These are phyloP conservation scores for Tamandua tetradactyla DNA, from an alignment of 2,797 vertebrate species.

Conservation along the genomic window DNA sequence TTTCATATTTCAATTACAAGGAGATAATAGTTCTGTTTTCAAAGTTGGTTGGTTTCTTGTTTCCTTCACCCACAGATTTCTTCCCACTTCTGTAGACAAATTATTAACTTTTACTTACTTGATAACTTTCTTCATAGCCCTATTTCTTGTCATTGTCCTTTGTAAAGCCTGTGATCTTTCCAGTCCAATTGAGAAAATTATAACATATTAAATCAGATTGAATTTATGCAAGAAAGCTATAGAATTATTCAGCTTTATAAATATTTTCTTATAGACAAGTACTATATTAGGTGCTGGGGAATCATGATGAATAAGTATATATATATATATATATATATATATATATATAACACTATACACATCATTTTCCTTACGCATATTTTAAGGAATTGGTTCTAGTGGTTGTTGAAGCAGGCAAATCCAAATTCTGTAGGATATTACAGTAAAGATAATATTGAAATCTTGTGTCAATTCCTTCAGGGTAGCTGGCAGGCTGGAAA, in stretches of 20 bases:
- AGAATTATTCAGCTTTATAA: neutral
- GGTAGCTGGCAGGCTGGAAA: too few species aligned
- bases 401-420: too few species aligned
- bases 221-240: neutral
- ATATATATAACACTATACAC: too few species aligned
- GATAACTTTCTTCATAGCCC: neutral
- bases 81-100: slow-evolving; percentile 11
- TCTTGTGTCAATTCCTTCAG: too few species aligned
- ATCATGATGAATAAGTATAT: neutral
- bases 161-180: slow-evolving; percentile 18
- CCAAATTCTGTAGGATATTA: too few species aligned
- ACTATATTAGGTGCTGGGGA: neutral
- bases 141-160: neutral
- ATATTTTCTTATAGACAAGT: neutral
- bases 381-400: too few species aligned
- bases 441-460: too few species aligned
- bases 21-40: slow-evolving; percentile 57
- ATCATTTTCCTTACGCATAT: too few species aligned
- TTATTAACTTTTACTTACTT: slow-evolving; percentile 17
- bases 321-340: too few species aligned
- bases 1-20: slow-evolving; percentile 49
- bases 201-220: neutral
- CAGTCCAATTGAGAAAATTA: slow-evolving; percentile 32
- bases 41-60: slow-evolving; percentile 1
- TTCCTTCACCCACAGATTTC: slow-evolving; percentile 11